Conservation (phyloP, 2,888 invertebrate species). For the Alentia gelatinosa region DNA sequence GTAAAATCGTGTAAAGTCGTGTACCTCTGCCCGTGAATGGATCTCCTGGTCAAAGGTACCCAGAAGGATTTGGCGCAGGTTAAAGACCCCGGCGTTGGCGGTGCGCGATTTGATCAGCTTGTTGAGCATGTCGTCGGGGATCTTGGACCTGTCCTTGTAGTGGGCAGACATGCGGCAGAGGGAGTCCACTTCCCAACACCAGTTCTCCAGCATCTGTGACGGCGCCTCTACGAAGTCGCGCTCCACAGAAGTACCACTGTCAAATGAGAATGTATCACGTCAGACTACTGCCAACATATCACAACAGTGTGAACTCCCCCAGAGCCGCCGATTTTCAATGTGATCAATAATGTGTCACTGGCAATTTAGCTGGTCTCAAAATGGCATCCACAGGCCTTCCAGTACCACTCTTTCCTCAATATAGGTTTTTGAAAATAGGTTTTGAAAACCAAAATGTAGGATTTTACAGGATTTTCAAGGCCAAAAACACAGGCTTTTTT, state of each 20-base stretch:
- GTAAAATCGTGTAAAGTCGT: too few species aligned
- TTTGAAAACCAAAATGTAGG: too few species aligned
- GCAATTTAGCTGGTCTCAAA: too few species aligned
- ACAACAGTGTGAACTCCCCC: too few species aligned
- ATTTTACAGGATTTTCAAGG: too few species aligned
- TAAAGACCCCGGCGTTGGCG: constrained; percentile 82
- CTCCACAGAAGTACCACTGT: constrained; percentile 81
- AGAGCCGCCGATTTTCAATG: too few species aligned
- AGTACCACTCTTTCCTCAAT: too few species aligned
- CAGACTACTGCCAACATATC: too few species aligned
- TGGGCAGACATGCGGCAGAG: constrained; percentile 81
- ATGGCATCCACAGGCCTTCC: too few species aligned
- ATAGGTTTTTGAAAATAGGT: too few species aligned
- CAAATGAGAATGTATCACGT: neutral
- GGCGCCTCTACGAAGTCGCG: constrained; percentile 83
- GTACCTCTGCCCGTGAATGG: constrained; percentile 72
- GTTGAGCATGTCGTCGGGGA: constrained; percentile 81
- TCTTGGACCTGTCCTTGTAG: constrained; percentile 77
- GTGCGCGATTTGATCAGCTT: constrained; percentile 80
- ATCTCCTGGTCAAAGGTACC: constrained; percentile 82
- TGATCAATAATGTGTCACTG: too few species aligned
- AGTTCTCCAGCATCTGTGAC: constrained; percentile 83
- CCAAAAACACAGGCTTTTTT: too few species aligned
- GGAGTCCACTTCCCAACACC: constrained; percentile 82
- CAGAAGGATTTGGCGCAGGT: constrained; percentile 81